Evolutionary conservation across 2,888 invertebrate species (phyloP), one percentile per base, ranked within the genome.

Genomic region (Escarpia spicata): DNA sequence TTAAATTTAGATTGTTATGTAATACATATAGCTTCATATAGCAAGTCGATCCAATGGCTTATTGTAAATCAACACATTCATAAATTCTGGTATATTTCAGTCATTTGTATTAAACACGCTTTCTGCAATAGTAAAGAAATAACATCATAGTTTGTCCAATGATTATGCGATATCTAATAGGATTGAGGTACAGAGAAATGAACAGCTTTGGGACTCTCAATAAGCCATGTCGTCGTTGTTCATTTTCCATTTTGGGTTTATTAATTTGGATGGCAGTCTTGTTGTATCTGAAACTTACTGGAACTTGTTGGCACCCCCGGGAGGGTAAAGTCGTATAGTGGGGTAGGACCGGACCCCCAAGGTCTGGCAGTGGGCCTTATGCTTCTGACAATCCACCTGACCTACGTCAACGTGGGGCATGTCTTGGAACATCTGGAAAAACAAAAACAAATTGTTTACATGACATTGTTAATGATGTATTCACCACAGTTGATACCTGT

Each of bases 281-380:
- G 15, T 52, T 52, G 15, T 2, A 52, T 52, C 12, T 15, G 93
- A 92, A 92, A 96, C 96, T 95, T 93, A 96, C 96, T 94, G 94
- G 93, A 94, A 95, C 37, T 92, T 93, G 10, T 93, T 93, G 31
- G 94, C 92, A 8, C 94, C 94, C 15, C 97, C 97, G 1, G 97
- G 95, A 2, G 98, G 98, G 96, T 98, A 98, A 44, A 98, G 95
- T 92, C 98, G 96, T 93, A 98, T 97, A 3, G 97, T 97, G 0
- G 98, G 98, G 96, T 98, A 98, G 92, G 97, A 97, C 26, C 96
- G 96, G n/a, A 98, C 97, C 92, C 97, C 97, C 95, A 98, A 97
- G 6, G 97, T 95, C 12, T 95, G 95, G 95, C 98, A 98, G 31
- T 98, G 95, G 8, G 96, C 95, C 0, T 95, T 94, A 95, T 98